Conservation (phyloP, 23 tunicate species). For the Ciona savignyi region DNA sequence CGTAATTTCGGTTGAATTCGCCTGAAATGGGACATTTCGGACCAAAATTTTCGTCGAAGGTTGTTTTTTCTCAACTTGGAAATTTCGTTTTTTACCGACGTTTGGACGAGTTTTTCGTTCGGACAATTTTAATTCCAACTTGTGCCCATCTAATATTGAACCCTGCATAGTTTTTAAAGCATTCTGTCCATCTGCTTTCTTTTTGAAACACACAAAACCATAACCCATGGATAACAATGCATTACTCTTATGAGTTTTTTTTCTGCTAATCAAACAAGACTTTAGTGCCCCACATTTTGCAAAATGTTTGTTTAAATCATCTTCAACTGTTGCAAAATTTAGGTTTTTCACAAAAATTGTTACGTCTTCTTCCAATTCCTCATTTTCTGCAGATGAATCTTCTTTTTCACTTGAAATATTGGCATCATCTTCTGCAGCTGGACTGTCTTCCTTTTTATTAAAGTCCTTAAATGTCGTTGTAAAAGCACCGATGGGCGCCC, state of each 20-base stretch:
- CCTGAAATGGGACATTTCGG: constrained; percentile 93
- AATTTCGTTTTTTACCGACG: constrained; percentile 14
- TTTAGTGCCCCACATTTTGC: constrained; percentile 39
- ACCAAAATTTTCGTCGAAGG: constrained; percentile 70
- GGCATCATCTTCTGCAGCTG: not conserved
- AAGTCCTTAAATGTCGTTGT: not conserved
- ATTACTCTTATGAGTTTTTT: constrained; percentile 52
- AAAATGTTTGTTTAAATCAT: constrained; percentile 48
- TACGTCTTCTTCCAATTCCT: not conserved
- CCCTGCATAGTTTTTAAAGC: constrained; percentile 65
- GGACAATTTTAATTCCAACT: constrained; percentile 67
- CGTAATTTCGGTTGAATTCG: constrained; percentile 55
- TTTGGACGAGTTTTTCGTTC: constrained; percentile 17
- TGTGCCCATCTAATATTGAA: constrained; percentile 68
- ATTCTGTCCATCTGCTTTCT: constrained; percentile 27
- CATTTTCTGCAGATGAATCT: constrained; percentile 4
- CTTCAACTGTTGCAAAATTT: constrained; percentile 88
- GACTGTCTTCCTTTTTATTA: not conserved
- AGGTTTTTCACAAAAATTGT: constrained; percentile 94
- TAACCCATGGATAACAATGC: constrained; percentile 88
- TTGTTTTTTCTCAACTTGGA: constrained; percentile 46
- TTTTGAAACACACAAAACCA: constrained; percentile 71
- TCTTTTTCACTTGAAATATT: not conserved
- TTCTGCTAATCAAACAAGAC: constrained; percentile 42
- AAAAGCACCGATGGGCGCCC: constrained; percentile 88